These are phyloP conservation scores for Ditylenchus dipsaci DNA, from an alignment of 1,140 invertebrate species.

Conservation along the genomic window DNA sequence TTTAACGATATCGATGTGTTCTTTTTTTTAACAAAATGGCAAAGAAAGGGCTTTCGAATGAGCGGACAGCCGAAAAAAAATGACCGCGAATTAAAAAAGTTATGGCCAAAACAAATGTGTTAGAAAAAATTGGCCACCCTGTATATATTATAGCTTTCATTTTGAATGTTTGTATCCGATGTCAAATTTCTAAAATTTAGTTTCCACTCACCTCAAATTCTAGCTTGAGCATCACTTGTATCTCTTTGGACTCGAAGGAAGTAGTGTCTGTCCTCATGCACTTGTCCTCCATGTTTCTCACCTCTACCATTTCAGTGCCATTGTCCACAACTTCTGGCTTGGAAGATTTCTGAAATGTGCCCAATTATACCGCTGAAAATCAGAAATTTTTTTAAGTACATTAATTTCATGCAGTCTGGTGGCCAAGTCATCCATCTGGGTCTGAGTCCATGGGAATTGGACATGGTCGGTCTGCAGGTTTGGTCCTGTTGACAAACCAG, in stretches of 20 bases:
- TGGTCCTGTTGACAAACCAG: slow-evolving; percentile 37
- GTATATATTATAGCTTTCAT: too few relatives aligned
- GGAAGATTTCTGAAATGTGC: slow-evolving; percentile 5
- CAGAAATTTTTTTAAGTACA: not conserved
- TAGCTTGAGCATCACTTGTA: not conserved
- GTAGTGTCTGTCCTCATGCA: slow-evolving; percentile 18
- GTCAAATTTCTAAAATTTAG: not conserved
- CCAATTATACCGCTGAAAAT: not conserved
- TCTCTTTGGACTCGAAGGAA: not conserved
- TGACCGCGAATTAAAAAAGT: too few relatives aligned
- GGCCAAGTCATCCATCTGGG: slow-evolving; percentile 20
- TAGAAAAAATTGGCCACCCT: too few relatives aligned
- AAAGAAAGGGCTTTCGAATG: too few relatives aligned
- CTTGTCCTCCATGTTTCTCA: not conserved
- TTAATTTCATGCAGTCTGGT: not conserved
- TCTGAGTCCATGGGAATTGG: slow-evolving; percentile 24
- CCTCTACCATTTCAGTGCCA: not conserved
- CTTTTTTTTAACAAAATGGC: too few relatives aligned
- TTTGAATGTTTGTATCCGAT: too few relatives aligned
- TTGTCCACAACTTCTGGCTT: not conserved
- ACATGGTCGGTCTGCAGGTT: slow-evolving; percentile 22
- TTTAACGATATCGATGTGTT: too few relatives aligned
- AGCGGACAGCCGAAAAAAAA: too few relatives aligned
- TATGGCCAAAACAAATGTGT: too few relatives aligned
- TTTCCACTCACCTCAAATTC: slow-evolving; percentile 9